Evolutionary conservation across 2,888 invertebrate species (phyloP).

Genomic region (Drepanosiphum platanoidis): DNA sequence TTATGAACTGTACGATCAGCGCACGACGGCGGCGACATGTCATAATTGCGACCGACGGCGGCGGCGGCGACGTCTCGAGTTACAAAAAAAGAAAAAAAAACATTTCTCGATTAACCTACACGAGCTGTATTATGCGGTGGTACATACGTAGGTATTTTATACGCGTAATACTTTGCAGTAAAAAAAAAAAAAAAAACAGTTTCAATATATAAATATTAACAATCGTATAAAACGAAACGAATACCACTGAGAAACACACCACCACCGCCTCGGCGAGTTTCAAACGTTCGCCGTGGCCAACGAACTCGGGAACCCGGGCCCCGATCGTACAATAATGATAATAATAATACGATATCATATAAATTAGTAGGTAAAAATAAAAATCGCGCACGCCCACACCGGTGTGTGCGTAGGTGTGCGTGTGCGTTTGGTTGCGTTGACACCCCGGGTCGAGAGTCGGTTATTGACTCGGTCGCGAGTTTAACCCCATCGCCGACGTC

Average conservation of each 20-base stretch:
- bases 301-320: not conserved
- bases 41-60: not conserved
- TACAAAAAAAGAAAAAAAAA: too few relatives aligned
- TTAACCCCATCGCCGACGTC: conserved; percentile 22
- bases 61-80: not conserved
- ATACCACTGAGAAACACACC: too few relatives aligned
- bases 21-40: not conserved
- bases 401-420: conserved; percentile 11
- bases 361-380: not conserved
- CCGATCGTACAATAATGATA: too few relatives aligned
- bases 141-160: not conserved
- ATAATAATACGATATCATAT: not conserved
- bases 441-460: conserved; percentile 48
- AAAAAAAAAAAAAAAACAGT: too few relatives aligned
- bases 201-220: too few relatives aligned
- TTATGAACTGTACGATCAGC: not conserved
- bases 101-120: not conserved
- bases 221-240: not conserved
- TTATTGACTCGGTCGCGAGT: conserved; percentile 36
- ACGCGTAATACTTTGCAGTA: too few relatives aligned
- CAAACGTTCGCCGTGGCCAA: not conserved
- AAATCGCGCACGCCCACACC: conserved; percentile 3
- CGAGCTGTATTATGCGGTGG: not conserved
- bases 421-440: conserved; percentile 45
- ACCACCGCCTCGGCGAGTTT: not conserved